Evolutionary conservation across 2,888 invertebrate genomes (phyloP).

Genomic region (Chrysotoxum bicinctum): DNA sequence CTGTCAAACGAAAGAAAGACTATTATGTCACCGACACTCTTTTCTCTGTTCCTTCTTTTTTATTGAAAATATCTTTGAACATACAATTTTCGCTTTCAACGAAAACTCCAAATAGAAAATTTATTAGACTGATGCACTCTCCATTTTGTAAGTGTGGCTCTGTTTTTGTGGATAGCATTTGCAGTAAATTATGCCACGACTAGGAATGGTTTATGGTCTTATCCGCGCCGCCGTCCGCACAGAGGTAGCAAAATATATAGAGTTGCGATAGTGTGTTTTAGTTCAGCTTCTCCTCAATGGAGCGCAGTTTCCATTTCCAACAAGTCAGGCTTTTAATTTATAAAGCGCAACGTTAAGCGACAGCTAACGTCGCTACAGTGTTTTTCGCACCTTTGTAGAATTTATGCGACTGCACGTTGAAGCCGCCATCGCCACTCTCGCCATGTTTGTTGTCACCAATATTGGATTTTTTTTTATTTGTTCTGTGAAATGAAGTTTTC

Average conservation of each 20-base stretch:
- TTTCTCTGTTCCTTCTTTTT: background rate
- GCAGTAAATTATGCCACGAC: slow-evolving; percentile 72
- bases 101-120: slow-evolving; percentile 66
- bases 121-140: slow-evolving; percentile 59
- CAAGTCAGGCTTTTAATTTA: slow-evolving; percentile 69
- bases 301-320: slow-evolving; percentile 17
- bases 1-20: slow-evolving; percentile 12
- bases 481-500: slow-evolving; percentile 39
- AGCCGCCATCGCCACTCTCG: slow-evolving; percentile 3
- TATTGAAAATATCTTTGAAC: background rate
- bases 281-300: slow-evolving; percentile 1
- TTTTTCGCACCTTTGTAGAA: slow-evolving; percentile 71
- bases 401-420: slow-evolving; percentile 70
- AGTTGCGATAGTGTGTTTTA: background rate
- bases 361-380: slow-evolving; percentile 71
- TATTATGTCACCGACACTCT: slow-evolving; percentile 52
- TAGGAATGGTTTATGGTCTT: slow-evolving; percentile 67
- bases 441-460: slow-evolving; percentile 59
- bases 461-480: background rate
- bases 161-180: slow-evolving; percentile 62
- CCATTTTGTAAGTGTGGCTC: background rate
- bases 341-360: slow-evolving; percentile 70
- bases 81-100: slow-evolving; percentile 70
- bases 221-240: slow-evolving; percentile 12
- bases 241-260: background rate